Conservation (phyloP, 2,113 vertebrate genomes). For the Silurus asotus region DNA sequence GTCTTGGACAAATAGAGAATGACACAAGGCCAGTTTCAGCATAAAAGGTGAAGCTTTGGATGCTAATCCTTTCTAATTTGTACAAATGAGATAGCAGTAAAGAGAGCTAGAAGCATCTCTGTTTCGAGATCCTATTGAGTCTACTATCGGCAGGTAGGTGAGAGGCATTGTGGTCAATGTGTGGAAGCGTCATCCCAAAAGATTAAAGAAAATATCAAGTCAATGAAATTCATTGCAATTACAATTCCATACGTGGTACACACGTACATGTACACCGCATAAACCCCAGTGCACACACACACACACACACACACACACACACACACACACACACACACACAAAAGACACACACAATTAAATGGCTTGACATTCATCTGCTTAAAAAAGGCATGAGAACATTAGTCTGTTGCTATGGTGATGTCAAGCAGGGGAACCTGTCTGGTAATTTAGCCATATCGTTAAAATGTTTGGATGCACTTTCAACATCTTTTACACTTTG, state of each 20-base stretch:
- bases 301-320: neutral
- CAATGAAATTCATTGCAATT: neutral
- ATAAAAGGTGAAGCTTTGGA: neutral
- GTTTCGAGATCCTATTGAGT: neutral
- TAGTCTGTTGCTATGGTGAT: constrained; percentile 70
- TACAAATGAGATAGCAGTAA: neutral
- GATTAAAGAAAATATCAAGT: neutral
- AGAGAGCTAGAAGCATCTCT: neutral
- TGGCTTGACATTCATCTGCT: constrained; percentile 49
- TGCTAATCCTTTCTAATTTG: neutral
- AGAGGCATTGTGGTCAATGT: neutral
- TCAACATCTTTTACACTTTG: neutral
- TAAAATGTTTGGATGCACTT: constrained; percentile 52
- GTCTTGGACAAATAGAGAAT: too few relatives aligned
- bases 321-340: neutral
- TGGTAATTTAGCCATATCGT: constrained; percentile 57
- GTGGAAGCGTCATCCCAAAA: neutral
- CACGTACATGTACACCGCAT: neutral
- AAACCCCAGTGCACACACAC: neutral
- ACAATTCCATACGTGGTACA: neutral
- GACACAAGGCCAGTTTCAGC: neutral
- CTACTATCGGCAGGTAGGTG: neutral
- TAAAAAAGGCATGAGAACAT: constrained; percentile 28
- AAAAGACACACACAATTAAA: neutral
- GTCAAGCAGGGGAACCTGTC: constrained; percentile 61